Evolutionary conservation across 2,113 vertebrate species (phyloP).

Genomic region (Eleginops maclovinus): DNA sequence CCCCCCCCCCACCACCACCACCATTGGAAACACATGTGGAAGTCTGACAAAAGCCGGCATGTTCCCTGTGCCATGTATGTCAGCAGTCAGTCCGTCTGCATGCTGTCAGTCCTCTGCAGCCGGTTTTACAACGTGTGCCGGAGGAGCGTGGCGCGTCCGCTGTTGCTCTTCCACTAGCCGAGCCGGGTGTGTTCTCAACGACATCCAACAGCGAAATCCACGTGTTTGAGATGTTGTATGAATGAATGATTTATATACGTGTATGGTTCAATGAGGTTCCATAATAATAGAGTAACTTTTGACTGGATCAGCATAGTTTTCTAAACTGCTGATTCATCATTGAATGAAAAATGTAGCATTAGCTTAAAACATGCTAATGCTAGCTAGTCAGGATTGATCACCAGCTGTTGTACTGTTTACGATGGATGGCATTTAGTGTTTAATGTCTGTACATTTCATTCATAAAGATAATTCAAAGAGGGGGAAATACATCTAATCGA

Average conservation of each 20-base stretch:
- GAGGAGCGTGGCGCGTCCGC: slow-evolving; percentile 22
- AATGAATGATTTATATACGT: background rate
- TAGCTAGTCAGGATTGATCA: background rate
- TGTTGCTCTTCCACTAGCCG: slow-evolving; percentile 23
- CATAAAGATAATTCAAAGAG: background rate
- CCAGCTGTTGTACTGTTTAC: too few species aligned
- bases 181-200: background rate
- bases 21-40: slow-evolving; percentile 83
- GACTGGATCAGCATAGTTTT: background rate
- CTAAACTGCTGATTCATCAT: background rate
- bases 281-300: background rate
- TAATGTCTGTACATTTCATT: background rate
- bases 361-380: background rate
- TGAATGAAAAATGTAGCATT: background rate
- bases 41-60: slow-evolving; percentile 73
- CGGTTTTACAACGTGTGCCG: slow-evolving; percentile 39
- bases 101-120: slow-evolving; percentile 48
- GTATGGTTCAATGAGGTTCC: background rate
- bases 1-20: slow-evolving; percentile 43
- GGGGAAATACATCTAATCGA: background rate
- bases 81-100: slow-evolving; percentile 74
- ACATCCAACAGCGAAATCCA: background rate
- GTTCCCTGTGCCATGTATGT: slow-evolving; percentile 75
- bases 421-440: background rate
- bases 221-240: background rate